These are phyloP conservation scores for Halcyon leucocephala DNA, from an alignment of 2,797 vertebrate genomes.

Conservation along the genomic window DNA sequence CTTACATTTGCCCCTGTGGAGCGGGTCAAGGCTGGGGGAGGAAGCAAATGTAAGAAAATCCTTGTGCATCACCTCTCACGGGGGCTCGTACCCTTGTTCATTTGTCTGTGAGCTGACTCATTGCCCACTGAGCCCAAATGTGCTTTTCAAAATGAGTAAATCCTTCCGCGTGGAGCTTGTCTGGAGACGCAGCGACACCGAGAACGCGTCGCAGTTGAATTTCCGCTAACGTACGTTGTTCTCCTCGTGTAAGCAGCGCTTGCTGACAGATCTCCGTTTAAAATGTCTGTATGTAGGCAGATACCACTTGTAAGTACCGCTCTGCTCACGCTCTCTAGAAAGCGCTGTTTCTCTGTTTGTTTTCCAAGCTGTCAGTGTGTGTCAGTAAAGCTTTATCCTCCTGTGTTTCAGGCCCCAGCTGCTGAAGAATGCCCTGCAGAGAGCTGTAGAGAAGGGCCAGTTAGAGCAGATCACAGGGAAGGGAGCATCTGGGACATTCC, in stretches of 20 bases:
- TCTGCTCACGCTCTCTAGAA: neutral
- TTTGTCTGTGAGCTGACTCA: neutral
- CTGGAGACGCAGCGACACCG: neutral
- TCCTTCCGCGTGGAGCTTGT: neutral
- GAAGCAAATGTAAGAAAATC: neutral
- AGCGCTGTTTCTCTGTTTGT: neutral
- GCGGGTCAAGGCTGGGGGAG: accelerated
- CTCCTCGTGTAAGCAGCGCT: neutral
- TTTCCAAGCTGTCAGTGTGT: conserved; percentile 14
- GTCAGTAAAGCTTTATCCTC: conserved; percentile 48
- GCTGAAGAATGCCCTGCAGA: conserved; percentile 92
- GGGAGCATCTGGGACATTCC: conserved; percentile 96
- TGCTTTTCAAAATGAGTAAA: neutral
- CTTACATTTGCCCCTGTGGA: neutral
- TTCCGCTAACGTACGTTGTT: neutral
- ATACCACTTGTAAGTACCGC: neutral
- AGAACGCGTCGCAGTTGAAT: neutral
- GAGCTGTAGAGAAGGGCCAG: conserved; percentile 93
- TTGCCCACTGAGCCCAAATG: neutral
- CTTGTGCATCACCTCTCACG: neutral
- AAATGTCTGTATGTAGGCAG: conserved; percentile 27
- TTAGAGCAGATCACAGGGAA: conserved; percentile 98
- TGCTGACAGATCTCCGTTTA: conserved; percentile 23
- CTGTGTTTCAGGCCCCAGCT: conserved; percentile 87
- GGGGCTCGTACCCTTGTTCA: neutral